Percentiles rank a stretch among this genome's conserved stretches.
These are phyloP conservation scores for Odocoileus virginianus DNA, from an alignment of 2,113 vertebrate genomes.

Conservation along the genomic window DNA sequence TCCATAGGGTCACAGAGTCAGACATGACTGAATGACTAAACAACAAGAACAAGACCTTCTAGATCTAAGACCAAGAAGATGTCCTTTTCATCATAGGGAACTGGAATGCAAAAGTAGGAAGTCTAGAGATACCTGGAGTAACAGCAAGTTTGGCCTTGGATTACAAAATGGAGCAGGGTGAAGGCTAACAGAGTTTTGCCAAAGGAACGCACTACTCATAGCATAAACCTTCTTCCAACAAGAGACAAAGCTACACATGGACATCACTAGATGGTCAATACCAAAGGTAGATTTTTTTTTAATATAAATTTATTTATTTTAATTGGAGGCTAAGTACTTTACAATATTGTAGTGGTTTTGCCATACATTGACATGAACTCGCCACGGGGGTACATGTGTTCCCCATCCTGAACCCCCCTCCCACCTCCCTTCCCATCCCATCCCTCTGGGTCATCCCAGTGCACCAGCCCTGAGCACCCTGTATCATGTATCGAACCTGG, in stretches of 20 bases:
- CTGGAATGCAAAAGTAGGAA: background rate
- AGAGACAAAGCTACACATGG: background rate
- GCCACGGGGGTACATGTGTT: too few species aligned
- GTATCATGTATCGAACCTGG: too few species aligned
- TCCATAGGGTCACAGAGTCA: background rate
- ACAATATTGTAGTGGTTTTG: too few species aligned
- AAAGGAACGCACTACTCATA: background rate
- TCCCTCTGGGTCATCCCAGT: too few species aligned
- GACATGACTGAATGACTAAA: background rate
- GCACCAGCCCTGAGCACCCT: too few species aligned
- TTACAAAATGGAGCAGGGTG: background rate
- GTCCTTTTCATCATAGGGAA: background rate
- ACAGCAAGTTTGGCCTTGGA: background rate
- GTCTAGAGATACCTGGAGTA: background rate
- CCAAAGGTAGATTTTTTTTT: background rate
- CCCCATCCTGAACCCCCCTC: too few species aligned
- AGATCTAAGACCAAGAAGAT: background rate
- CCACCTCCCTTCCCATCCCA: too few species aligned
- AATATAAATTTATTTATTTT: too few species aligned
- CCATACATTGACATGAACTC: too few species aligned
- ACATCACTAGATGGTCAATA: background rate
- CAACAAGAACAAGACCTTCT: background rate
- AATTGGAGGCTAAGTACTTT: too few species aligned
- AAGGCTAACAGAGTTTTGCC: background rate
- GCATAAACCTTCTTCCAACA: background rate